A percentile compares a stretch with the other conserved stretches of the same genome.
Evolutionary conservation across 2,797 vertebrate species (phyloP).

Genomic region (Microcaecilia unicolor): DNA sequence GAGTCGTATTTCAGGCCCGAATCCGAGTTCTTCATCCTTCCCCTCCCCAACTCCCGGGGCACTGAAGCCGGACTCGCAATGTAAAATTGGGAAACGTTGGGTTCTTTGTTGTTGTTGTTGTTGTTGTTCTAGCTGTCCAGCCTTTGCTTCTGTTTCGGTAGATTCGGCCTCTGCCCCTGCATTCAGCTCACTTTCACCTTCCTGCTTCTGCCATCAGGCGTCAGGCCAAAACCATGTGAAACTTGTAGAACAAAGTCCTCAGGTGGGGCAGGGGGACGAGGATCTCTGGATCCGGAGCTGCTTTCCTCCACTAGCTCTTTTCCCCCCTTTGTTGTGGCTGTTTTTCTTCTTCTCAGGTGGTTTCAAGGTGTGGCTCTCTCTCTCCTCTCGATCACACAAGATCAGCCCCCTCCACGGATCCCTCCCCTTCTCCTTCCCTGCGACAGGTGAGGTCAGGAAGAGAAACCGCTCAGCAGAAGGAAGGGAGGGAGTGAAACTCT

Average conservation of each 20-base stretch:
- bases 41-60: not conserved
- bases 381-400: not conserved
- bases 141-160: too few species aligned
- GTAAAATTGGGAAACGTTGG: too few species aligned
- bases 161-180: slow-evolving; percentile 10
- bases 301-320: not conserved
- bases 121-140: not conserved
- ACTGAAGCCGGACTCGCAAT: too few species aligned
- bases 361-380: not conserved
- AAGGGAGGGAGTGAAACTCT: not conserved
- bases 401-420: too few species aligned
- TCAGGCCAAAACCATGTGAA: not conserved
- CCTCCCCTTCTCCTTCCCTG: too few species aligned
- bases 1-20: slow-evolving; percentile 37
- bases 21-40: not conserved
- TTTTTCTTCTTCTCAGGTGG: not conserved
- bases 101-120: too few species aligned
- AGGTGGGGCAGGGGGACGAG: too few species aligned
- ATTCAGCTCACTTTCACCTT: too few species aligned
- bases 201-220: too few species aligned
- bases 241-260: not conserved
- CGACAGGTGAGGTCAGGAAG: not conserved
- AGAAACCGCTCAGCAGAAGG: not conserved
- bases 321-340: too few species aligned
- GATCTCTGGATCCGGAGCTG: not conserved